Conservation (phyloP, 2,888 invertebrate species). For the Apoderus coryli region DNA sequence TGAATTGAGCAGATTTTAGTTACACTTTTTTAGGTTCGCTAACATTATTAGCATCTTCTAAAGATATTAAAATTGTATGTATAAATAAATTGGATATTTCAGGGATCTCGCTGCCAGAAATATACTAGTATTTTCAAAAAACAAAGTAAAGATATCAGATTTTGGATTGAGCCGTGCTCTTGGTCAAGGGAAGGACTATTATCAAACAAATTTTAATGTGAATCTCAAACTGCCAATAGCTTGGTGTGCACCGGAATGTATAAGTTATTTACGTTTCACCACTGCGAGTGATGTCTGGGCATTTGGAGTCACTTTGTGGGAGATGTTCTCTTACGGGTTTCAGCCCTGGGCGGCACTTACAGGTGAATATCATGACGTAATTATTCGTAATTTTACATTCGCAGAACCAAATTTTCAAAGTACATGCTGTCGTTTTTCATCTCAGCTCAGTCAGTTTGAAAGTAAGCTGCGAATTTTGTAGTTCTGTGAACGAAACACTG, state of each 20-base stretch:
- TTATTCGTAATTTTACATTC: too few relatives aligned
- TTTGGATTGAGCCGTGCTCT: constrained; percentile 91
- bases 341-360: constrained; percentile 96
- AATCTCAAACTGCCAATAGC: constrained; percentile 95
- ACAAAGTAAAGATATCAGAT: constrained; percentile 96
- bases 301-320: constrained; percentile 91
- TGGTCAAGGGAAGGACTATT: constrained; percentile 97
- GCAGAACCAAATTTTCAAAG: too few relatives aligned
- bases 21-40: too few relatives aligned
- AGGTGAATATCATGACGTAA: too few relatives aligned
- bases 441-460: too few relatives aligned
- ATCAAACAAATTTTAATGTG: constrained; percentile 95
- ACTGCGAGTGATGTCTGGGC: constrained; percentile 98
- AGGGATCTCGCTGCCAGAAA: constrained; percentile 95
- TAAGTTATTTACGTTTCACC: constrained; percentile 89
- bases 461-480: too few relatives aligned
- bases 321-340: constrained; percentile 97
- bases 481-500: too few relatives aligned
- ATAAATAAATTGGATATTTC: constrained; percentile 25
- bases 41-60: too few relatives aligned
- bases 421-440: too few relatives aligned
- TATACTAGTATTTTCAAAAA: constrained; percentile 91
- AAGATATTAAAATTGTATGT: too few relatives aligned
- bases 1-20: too few relatives aligned
- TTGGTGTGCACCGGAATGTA: constrained; percentile 98